A percentile compares a stretch with the other conserved stretches of the same genome.
Evolutionary conservation across 1,140 invertebrate genomes (phyloP).

Genomic region (Phenacoccus solenopsis): DNA sequence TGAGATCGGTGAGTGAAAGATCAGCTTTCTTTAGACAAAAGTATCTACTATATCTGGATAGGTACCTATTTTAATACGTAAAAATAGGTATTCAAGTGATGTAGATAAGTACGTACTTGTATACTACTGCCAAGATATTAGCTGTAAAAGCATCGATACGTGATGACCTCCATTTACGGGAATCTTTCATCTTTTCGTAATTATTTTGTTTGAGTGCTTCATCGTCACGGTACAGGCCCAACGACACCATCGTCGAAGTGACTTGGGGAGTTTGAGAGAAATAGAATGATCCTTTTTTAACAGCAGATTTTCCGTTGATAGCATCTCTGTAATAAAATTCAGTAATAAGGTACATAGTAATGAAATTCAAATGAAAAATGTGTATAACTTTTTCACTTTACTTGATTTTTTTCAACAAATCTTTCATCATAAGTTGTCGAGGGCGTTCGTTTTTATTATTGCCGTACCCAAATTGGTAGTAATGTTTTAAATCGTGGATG

Average conservation of each 20-base stretch:
- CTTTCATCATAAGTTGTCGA: constrained; percentile 57
- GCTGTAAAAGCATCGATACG: neutral
- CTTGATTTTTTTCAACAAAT: constrained; percentile 55
- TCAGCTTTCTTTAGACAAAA: too few relatives aligned
- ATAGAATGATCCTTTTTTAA: neutral
- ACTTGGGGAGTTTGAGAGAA: neutral
- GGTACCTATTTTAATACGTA: too few relatives aligned
- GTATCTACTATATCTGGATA: too few relatives aligned
- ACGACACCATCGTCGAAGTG: neutral
- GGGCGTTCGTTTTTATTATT: constrained; percentile 47
- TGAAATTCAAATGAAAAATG: too few relatives aligned
- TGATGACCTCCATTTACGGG: neutral
- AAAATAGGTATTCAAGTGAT: too few relatives aligned
- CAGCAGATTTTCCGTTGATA: too few relatives aligned
- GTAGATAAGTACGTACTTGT: neutral
- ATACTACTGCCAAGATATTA: neutral
- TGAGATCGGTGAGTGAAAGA: too few relatives aligned
- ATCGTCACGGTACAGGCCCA: neutral
- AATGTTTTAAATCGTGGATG: constrained; percentile 39
- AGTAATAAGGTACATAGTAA: too few relatives aligned
- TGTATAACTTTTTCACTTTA: constrained; percentile 2
- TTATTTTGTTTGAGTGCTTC: neutral
- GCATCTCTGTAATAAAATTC: too few relatives aligned
- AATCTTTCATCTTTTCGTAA: neutral
- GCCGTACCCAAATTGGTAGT: constrained; percentile 62